Evolutionary conservation across 2,888 invertebrate species (phyloP).

Genomic region (Dastarcus helophoroides): DNA sequence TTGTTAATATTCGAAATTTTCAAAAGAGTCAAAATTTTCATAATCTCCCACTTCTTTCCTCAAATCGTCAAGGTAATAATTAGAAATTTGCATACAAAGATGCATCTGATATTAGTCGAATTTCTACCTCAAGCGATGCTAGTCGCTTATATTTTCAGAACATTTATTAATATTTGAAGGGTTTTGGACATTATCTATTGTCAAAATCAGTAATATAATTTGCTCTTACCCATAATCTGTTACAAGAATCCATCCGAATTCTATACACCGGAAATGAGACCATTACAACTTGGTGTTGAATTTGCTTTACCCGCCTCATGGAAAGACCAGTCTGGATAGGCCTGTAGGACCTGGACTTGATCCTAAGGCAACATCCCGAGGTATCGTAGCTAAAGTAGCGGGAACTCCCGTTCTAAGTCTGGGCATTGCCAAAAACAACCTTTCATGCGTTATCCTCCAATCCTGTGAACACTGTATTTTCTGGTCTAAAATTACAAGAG

Average conservation of each 20-base stretch:
- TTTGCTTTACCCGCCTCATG: constrained; percentile 57
- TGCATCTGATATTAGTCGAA: no score
- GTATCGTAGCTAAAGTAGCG: constrained; percentile 59
- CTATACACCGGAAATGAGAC: constrained; percentile 71
- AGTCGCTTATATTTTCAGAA: no score
- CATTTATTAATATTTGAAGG: no score
- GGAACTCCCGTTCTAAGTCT: constrained; percentile 64
- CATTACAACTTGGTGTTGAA: constrained; percentile 65
- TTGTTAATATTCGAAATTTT: no score
- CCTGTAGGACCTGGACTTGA: constrained; percentile 48
- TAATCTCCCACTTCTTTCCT: no score
- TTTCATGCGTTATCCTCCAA: constrained; percentile 59
- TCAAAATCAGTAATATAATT: no score
- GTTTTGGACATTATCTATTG: no score
- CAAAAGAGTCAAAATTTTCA: no score
- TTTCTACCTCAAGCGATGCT: no score
- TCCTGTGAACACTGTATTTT: constrained; percentile 67
- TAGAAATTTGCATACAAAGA: no score
- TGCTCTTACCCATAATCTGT: constrained; percentile 56
- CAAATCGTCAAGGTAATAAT: no score
- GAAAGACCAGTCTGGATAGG: constrained; percentile 46
- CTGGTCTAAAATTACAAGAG: constrained; percentile 44
- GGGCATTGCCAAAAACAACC: constrained; percentile 66
- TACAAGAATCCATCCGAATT: constrained; percentile 64
- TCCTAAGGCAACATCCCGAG: constrained; percentile 50